Percentiles rank a stretch among this genome's conserved stretches.
Conservation (phyloP, 2,888 invertebrate species). For the Rhyacophila evoluta region DNA sequence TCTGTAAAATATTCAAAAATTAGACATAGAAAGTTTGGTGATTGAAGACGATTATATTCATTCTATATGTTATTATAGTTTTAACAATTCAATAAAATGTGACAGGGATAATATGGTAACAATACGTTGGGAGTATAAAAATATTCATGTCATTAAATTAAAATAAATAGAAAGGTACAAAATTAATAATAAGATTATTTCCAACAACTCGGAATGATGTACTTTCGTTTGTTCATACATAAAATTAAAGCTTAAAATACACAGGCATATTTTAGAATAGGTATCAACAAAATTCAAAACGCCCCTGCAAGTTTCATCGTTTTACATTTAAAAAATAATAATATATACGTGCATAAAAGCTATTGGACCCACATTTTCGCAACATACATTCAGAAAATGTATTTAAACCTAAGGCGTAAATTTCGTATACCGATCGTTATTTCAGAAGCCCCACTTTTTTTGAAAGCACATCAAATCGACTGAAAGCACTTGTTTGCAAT, state of each 20-base stretch:
- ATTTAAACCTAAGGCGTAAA: slow-evolving; percentile 20
- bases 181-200: slow-evolving; percentile 31
- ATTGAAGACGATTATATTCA: not conserved
- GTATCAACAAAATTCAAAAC: slow-evolving; percentile 21
- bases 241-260: slow-evolving; percentile 11
- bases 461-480: not conserved
- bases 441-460: slow-evolving; percentile 1
- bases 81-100: not conserved
- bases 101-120: slow-evolving; percentile 31
- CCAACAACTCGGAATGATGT: slow-evolving; percentile 33
- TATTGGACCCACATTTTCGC: slow-evolving; percentile 30
- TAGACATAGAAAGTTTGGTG: no score
- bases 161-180: slow-evolving; percentile 26
- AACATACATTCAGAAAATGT: not conserved
- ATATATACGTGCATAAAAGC: slow-evolving; percentile 23
- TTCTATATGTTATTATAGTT: not conserved
- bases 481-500: not conserved
- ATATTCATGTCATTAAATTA: slow-evolving; percentile 26
- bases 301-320: not conserved
- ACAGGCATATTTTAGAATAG: slow-evolving; percentile 12
- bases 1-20: no score
- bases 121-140: slow-evolving; percentile 29
- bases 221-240: slow-evolving; percentile 25
- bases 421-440: not conserved
- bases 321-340: slow-evolving; percentile 6